Conservation (phyloP, 2,113 vertebrate genomes). For the Hemiscyllium ocellatum region DNA sequence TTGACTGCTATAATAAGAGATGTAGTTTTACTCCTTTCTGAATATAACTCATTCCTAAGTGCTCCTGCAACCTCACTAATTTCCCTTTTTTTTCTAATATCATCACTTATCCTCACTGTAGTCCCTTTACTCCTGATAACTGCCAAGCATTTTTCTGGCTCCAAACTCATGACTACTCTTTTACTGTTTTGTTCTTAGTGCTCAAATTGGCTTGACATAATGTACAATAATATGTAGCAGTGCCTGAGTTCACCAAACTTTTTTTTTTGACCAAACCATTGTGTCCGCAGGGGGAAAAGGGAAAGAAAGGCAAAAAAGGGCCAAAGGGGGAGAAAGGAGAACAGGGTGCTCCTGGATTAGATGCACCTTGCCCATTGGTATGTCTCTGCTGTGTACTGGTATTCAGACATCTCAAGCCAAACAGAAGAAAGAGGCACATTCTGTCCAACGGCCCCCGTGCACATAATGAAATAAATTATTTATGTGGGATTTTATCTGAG, state of each 20-base stretch:
- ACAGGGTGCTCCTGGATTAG: conserved; percentile 99
- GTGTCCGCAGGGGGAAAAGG: conserved; percentile 99
- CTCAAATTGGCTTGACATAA: conserved; percentile 27
- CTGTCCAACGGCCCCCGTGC: not conserved
- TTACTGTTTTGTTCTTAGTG: not conserved
- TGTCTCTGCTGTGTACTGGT: conserved; percentile 67
- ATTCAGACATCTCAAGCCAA: conserved; percentile 44
- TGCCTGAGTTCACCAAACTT: conserved; percentile 38
- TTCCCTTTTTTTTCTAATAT: conserved; percentile 31
- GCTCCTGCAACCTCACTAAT: conserved; percentile 37
- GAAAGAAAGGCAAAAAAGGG: conserved; percentile 99
- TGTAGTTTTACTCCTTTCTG: conserved; percentile 26
- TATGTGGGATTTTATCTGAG: not conserved
- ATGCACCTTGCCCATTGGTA: conserved; percentile 99
- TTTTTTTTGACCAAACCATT: conserved; percentile 81
- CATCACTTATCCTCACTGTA: conserved; percentile 3
- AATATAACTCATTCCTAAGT: conserved; percentile 32
- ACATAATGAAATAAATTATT: not conserved
- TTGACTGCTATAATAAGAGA: conserved; percentile 14
- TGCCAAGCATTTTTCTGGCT: not conserved
- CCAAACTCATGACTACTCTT: conserved; percentile 20
- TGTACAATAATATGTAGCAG: conserved; percentile 29
- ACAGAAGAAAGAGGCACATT: conserved; percentile 30
- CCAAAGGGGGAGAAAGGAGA: conserved; percentile 99
- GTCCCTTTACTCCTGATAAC: conserved; percentile 32